phyloP scores from a whole-genome alignment of 2,797 vertebrate genomes.

The Eulemur rubriventer region DNA sequence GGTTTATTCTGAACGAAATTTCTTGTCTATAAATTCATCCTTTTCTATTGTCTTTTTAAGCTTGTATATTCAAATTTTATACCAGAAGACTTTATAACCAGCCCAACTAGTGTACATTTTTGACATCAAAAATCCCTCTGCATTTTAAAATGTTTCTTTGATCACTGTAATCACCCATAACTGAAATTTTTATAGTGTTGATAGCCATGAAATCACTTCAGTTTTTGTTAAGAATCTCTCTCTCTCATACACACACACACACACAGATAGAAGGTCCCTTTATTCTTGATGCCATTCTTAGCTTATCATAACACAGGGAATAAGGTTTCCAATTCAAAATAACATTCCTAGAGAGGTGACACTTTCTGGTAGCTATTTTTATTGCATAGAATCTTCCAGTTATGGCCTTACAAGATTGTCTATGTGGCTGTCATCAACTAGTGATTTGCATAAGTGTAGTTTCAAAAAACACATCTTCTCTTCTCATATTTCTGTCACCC shows the following conservation, averaged over 20 bases:
- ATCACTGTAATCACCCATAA: not conserved
- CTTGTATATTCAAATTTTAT: not conserved
- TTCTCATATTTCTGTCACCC: not conserved
- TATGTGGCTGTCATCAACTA: not conserved
- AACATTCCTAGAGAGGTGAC: not conserved
- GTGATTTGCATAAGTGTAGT: not conserved
- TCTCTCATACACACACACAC: not conserved
- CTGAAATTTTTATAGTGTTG: not conserved
- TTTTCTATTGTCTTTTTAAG: not conserved
- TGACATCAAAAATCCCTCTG: not conserved
- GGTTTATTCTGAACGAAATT: not conserved
- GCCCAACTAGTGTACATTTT: not conserved
- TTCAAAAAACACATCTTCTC: not conserved
- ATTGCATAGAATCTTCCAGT: not conserved
- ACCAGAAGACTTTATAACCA: not conserved
- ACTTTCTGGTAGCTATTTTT: not conserved
- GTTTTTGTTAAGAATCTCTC: not conserved
- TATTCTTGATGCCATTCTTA: not conserved
- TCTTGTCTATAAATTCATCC: not conserved
- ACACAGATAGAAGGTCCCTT: not conserved
- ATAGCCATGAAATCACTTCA: not conserved
- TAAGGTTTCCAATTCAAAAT: not conserved
- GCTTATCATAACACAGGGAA: not conserved
- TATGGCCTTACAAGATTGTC: not conserved
- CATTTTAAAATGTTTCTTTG: not conserved